phyloP scores from a whole-genome alignment of 1,140 invertebrate genomes.

The Glossosoma conforme region DNA sequence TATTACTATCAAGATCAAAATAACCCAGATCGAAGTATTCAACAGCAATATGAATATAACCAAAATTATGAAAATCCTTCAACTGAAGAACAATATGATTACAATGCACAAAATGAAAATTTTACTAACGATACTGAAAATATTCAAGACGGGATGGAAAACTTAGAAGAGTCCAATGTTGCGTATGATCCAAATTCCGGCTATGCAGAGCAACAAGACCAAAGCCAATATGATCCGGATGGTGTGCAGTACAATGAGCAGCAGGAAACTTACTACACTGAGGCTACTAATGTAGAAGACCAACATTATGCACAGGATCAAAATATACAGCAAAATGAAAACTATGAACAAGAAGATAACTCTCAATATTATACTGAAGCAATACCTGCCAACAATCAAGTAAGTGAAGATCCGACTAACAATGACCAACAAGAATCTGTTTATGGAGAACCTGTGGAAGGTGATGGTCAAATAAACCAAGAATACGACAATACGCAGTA shows the following conservation, averaged over 20 bases:
- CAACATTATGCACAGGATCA: constrained; percentile 1
- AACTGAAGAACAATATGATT: constrained; percentile 3
- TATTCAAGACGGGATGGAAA: not conserved
- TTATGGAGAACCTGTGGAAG: no score
- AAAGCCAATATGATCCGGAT: not conserved
- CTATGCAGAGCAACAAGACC: not conserved
- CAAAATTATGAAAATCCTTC: not conserved
- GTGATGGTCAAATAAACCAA: not conserved
- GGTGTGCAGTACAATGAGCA: no score
- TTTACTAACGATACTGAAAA: not conserved
- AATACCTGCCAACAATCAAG: constrained; percentile 2
- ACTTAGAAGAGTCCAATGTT: not conserved
- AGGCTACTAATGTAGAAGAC: not conserved
- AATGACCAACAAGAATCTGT: no score
- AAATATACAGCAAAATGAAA: not conserved
- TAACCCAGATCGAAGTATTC: not conserved
- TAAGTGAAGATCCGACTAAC: not conserved
- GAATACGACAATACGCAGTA: not conserved
- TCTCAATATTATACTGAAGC: not conserved
- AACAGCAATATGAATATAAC: constrained; percentile 3
- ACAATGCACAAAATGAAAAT: constrained; percentile 8
- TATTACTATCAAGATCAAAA: constrained; percentile 9
- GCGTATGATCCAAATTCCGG: not conserved
- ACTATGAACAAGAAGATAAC: not conserved
- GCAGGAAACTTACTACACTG: no score